Evolutionary conservation across 1,140 invertebrate species (phyloP).

Genomic region (Patella vulgata): DNA sequence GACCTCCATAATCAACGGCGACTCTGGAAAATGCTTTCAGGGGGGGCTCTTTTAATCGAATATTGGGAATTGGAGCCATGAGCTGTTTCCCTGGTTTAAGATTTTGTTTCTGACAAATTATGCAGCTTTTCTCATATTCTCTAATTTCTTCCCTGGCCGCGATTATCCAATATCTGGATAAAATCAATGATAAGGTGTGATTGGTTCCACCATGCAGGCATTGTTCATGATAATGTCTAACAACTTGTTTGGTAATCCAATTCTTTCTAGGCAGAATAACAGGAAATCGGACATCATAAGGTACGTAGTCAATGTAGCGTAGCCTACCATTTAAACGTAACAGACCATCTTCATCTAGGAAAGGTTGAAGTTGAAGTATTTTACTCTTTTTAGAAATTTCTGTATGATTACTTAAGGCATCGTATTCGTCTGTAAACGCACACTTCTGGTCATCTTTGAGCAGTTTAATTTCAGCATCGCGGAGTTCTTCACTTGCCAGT

Average conservation of each 20-base stretch:
- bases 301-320: slow-evolving; percentile 9
- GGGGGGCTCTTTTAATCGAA: too few relatives aligned
- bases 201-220: too few relatives aligned
- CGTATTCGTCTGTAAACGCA: slow-evolving; percentile 14
- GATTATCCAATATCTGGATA: too few relatives aligned
- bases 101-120: too few relatives aligned
- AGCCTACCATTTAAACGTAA: too few relatives aligned
- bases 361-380: slow-evolving; percentile 40
- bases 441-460: slow-evolving; percentile 9
- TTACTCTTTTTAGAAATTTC: not conserved
- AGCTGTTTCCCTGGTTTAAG: too few relatives aligned
- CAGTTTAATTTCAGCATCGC: slow-evolving; percentile 16
- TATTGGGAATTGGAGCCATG: too few relatives aligned
- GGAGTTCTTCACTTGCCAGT: slow-evolving; percentile 14
- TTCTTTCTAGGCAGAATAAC: slow-evolving; percentile 27
- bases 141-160: too few relatives aligned
- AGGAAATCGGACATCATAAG: slow-evolving; percentile 18
- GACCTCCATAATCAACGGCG: too few relatives aligned
- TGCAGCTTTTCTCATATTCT: too few relatives aligned
- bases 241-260: slow-evolving; percentile 21
- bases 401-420: slow-evolving; percentile 1
- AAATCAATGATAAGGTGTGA: too few relatives aligned
- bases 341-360: not conserved
- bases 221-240: slow-evolving; percentile 25
- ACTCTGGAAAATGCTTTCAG: too few relatives aligned